Evolutionary conservation across 1,140 invertebrate species (phyloP), one percentile per base, ranked within the genome.

Genomic region (Hylaeus volcanicus): DNA sequence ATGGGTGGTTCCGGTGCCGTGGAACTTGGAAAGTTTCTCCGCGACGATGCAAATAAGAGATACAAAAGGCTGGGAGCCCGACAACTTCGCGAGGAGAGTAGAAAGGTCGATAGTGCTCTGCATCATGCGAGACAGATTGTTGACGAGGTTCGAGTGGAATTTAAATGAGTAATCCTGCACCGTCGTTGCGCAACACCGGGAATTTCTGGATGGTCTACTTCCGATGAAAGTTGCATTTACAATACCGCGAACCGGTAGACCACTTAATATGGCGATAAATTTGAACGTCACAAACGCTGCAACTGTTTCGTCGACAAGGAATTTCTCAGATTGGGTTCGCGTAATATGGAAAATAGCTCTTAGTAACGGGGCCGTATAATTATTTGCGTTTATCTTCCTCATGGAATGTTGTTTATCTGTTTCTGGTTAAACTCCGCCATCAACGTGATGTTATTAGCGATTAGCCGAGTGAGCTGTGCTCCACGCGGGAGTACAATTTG

Each of bases 211-310:
- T 71, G 70, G 68, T 82, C 58, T 11, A 56, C 58, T 85, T 85
- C 61, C 71, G 71, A 85, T 75, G 71, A 82, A 86, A 85, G 83
- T 82, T 75, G 56, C 74, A 68, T 85, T 82, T 75, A 68, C 72
- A 71, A 74, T 58, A 60, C 43, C 3, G 65, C 77, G 58, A 58
- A 26, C 74, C 53, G 64, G 43, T 74, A 60, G n/a, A 70, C 11
- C 39, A 5, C 58, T 81, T 77, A 75, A 58, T 43, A 68, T 48
- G 53, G 48, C n/a, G 39, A 80, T 77, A 61, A 86, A 76, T 83
- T 77, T 68, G 64, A 68, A 69, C 37, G 51, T 45, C 41, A 5
- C 51, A 11, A 11, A 11, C 14, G 12, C 45, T n/a, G 53, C 8
- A n/a, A 5, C 45, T 5, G 0, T 53, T 26, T 78, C 15, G 26